These are phyloP conservation scores for human (Homo sapiens) DNA, from an alignment of 2,113 vertebrate species.

Conservation along the genomic window GRCh38 chr4:52876001-52876500, in stretches of 20 bases:
- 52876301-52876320: background rate
- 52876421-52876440: background rate
- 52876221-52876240: fast-evolving
- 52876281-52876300: background rate
- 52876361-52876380: background rate
- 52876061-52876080: background rate
- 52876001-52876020: fast-evolving
- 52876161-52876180: background rate
- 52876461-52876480: no score
- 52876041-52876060: background rate
- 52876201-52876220: background rate
- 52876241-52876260: background rate
- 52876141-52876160: background rate
- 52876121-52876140: background rate
- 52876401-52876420: background rate
- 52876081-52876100: background rate
- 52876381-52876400: background rate
- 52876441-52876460: background rate
- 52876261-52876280: background rate
- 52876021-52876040: background rate
- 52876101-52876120: fast-evolving
- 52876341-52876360: background rate
- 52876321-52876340: background rate
- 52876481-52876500: no score
- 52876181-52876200: background rate